phyloP scores from a whole-genome alignment of 2,888 invertebrate genomes.

The Strigamia transsilvanica region DNA sequence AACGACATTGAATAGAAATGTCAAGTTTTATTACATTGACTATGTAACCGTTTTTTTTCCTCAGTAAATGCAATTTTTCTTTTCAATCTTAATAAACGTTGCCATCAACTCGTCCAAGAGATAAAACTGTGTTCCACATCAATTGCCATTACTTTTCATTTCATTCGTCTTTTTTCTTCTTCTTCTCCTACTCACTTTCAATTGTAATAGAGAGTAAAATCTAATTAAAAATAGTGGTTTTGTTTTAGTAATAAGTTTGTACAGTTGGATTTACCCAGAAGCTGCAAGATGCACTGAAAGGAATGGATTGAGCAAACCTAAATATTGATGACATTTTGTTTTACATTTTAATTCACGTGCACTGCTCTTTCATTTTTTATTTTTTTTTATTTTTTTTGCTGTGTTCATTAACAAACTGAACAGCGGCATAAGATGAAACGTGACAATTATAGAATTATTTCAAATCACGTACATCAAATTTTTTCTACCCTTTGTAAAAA shows the following conservation, averaged over 20 bases:
- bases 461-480: background rate
- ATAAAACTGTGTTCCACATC: slow-evolving; percentile 7
- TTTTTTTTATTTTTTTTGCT: background rate
- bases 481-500: background rate
- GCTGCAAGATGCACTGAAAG: background rate
- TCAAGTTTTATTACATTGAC: slow-evolving; percentile 10
- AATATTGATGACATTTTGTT: background rate
- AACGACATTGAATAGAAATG: background rate
- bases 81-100: slow-evolving; percentile 16
- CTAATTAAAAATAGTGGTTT: slow-evolving; percentile 11
- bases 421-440: background rate
- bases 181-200: background rate
- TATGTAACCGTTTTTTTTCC: background rate
- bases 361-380: background rate
- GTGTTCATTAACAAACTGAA: background rate
- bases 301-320: background rate
- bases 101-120: slow-evolving; percentile 20
- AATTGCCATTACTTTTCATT: slow-evolving; percentile 26
- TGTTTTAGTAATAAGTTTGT: slow-evolving; percentile 10
- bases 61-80: slow-evolving; percentile 10
- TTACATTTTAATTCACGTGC: background rate
- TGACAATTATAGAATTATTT: slow-evolving; percentile 32
- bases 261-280: slow-evolving; percentile 4
- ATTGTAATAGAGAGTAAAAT: background rate
- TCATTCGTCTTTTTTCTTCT: background rate